Percentiles rank a stretch among this genome's conserved stretches.
phyloP scores from a whole-genome alignment of 2,113 vertebrate genomes.

The Apistogramma diplotaenia region DNA sequence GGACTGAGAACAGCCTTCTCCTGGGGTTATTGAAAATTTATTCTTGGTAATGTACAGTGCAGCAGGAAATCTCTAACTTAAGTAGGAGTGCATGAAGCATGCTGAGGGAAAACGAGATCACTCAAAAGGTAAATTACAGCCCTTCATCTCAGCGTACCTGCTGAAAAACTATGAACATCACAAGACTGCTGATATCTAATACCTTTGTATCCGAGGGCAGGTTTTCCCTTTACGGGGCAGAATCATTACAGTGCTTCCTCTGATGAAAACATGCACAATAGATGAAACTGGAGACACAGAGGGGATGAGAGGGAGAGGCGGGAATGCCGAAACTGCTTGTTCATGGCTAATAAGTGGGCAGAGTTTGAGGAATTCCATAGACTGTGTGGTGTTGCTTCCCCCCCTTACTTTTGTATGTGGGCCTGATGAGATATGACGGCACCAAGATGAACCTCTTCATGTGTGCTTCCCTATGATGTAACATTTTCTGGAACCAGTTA shows the following conservation, averaged over 20 bases:
- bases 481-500: not conserved
- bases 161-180: slow-evolving; percentile 24
- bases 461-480: not conserved
- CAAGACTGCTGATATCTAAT: slow-evolving; percentile 19
- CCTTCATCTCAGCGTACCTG: slow-evolving; percentile 26
- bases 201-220: not conserved
- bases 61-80: slow-evolving; percentile 15
- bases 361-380: not conserved
- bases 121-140: slow-evolving; percentile 12
- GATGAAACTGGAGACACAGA: slow-evolving; percentile 38
- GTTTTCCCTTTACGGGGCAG: not conserved
- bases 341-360: not conserved
- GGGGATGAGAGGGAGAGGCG: not conserved
- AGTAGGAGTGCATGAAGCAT: not conserved
- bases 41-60: slow-evolving; percentile 26
- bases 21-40: slow-evolving; percentile 8
- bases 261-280: slow-evolving; percentile 50
- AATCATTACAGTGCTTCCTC: slow-evolving; percentile 37
- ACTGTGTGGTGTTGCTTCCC: not conserved
- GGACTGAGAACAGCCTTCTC: slow-evolving; percentile 7
- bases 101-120: not conserved
- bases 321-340: slow-evolving; percentile 4
- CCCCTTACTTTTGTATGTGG: not conserved
- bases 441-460: not conserved
- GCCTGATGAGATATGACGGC: not conserved